phyloP scores from a whole-genome alignment of 2,888 invertebrate species.

The Ariolimax columbianus region DNA sequence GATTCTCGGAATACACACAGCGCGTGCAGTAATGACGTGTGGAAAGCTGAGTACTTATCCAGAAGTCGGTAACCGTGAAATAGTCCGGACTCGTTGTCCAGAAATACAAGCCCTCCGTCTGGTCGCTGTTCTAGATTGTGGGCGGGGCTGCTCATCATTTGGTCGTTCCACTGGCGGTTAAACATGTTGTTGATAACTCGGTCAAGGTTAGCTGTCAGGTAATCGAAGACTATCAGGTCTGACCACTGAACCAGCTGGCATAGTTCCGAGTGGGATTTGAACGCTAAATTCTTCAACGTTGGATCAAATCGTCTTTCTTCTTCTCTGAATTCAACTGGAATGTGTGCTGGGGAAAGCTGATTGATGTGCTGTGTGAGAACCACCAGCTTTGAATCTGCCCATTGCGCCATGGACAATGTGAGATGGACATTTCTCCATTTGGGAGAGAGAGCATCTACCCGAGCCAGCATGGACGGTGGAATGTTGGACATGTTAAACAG shows the following conservation, averaged over 20 bases:
- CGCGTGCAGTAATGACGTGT: slow-evolving; percentile 87
- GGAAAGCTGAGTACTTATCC: slow-evolving; percentile 90
- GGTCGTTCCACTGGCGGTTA: slow-evolving; percentile 92
- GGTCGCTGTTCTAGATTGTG: slow-evolving; percentile 89
- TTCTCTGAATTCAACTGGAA: slow-evolving; percentile 87
- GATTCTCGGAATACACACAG: slow-evolving; percentile 88
- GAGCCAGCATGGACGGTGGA: slow-evolving; percentile 86
- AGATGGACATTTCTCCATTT: slow-evolving; percentile 78
- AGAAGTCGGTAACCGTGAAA: slow-evolving; percentile 90
- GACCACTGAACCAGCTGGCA: slow-evolving; percentile 87
- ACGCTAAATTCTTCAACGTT: slow-evolving; percentile 44
- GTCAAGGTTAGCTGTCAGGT: slow-evolving; percentile 91
- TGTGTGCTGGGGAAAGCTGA: slow-evolving; percentile 87
- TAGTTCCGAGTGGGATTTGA: slow-evolving; percentile 60
- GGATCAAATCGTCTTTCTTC: slow-evolving; percentile 63
- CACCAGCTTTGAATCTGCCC: slow-evolving; percentile 88
- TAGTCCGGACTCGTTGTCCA: slow-evolving; percentile 84
- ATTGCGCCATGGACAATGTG: slow-evolving; percentile 87
- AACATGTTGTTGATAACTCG: slow-evolving; percentile 92
- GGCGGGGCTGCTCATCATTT: slow-evolving; percentile 92
- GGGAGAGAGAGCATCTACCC: slow-evolving; percentile 81
- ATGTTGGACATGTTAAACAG: slow-evolving; percentile 86
- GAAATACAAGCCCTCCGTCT: slow-evolving; percentile 86
- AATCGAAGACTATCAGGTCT: slow-evolving; percentile 92
- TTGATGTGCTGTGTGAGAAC: slow-evolving; percentile 84